Percentiles rank a stretch among this genome's conserved stretches.
Conservation (phyloP, 2,888 invertebrate species). For the Sialis lutaria region DNA sequence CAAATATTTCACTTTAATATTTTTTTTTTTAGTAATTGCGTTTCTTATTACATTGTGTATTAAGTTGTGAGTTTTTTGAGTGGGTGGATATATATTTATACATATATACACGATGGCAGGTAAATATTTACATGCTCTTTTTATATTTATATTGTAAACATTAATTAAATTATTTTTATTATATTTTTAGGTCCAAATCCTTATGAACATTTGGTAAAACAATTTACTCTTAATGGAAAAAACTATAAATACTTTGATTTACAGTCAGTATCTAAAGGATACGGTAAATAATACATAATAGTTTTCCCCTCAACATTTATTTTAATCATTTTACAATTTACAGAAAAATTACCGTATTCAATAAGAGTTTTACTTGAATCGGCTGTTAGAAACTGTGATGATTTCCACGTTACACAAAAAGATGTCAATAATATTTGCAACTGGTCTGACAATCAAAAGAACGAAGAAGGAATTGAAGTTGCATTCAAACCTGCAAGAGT, state of each 20-base stretch:
- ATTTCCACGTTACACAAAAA: slow-evolving; percentile 68
- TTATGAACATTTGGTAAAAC: slow-evolving; percentile 39
- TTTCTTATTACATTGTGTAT: too few relatives aligned
- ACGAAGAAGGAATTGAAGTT: slow-evolving; percentile 65
- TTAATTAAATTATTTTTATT: not conserved
- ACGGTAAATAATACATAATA: slow-evolving; percentile 43
- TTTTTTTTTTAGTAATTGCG: too few relatives aligned
- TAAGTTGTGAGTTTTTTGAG: too few relatives aligned
- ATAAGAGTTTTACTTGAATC: slow-evolving; percentile 88
- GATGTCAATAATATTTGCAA: slow-evolving; percentile 81
- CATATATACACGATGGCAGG: too few relatives aligned
- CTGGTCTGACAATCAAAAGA: slow-evolving; percentile 64
- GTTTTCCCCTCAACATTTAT: not conserved
- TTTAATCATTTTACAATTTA: slow-evolving; percentile 12
- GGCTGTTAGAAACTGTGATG: slow-evolving; percentile 90
- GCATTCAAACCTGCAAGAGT: slow-evolving; percentile 94
- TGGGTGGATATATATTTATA: too few relatives aligned
- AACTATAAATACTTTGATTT: slow-evolving; percentile 68
- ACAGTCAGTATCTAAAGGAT: slow-evolving; percentile 51
- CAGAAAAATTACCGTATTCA: slow-evolving; percentile 76
- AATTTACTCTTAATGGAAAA: slow-evolving; percentile 37
- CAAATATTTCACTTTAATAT: too few relatives aligned
- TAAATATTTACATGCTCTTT: too few relatives aligned
- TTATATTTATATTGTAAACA: not conserved
- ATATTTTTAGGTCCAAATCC: slow-evolving; percentile 38